Percentiles rank a stretch among this genome's conserved stretches.
Conservation (phyloP, 2,797 vertebrate species). For the Pantherophis vulpinus region DNA sequence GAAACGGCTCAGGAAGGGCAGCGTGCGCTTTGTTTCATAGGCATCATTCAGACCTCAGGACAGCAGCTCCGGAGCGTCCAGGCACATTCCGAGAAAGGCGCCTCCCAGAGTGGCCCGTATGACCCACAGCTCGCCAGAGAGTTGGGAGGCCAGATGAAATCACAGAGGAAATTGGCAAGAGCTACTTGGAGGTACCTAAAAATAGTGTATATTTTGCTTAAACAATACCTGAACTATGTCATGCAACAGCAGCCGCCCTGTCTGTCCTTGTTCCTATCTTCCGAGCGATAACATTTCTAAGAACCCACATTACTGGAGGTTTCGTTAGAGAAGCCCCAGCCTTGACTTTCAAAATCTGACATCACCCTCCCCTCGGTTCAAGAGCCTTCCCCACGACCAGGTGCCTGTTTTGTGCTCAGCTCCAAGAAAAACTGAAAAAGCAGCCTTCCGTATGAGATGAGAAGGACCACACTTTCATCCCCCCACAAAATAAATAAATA, state of each 20-base stretch:
- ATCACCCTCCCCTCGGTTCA: neutral
- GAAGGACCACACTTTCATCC: neutral
- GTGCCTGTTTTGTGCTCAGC: neutral
- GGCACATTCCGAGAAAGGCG: neutral
- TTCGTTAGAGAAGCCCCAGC: neutral
- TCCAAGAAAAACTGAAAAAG: neutral
- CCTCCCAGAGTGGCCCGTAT: neutral
- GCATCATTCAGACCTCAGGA: no score
- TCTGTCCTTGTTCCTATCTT: neutral
- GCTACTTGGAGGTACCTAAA: neutral
- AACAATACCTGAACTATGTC: neutral
- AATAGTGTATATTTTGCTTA: neutral
- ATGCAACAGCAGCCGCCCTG: neutral
- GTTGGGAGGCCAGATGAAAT: neutral
- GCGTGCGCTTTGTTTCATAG: neutral
- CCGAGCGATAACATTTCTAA: neutral
- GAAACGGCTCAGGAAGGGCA: neutral
- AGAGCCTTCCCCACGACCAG: neutral
- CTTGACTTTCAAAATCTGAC: neutral
- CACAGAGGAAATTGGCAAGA: neutral
- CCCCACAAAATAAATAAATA: neutral
- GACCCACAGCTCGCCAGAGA: neutral
- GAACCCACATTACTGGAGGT: neutral
- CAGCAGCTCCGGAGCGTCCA: neutral
- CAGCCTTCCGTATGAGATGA: neutral